Base-by-base conservation (phyloP, 2,113 vertebrate genomes). In the Chionomys nivalis region DNA sequence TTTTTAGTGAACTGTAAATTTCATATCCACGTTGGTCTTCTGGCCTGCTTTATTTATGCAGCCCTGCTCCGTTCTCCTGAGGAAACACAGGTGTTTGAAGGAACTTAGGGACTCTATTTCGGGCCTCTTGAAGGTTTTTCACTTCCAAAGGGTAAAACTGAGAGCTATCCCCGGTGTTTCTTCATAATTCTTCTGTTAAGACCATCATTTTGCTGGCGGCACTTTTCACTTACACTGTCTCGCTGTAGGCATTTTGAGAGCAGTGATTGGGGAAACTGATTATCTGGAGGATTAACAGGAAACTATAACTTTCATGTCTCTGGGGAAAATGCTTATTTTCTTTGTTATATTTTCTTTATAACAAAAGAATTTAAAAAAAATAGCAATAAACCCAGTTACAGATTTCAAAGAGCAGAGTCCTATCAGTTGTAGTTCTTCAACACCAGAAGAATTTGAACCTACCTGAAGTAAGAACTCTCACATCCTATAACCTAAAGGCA, bases 301-400 rank as follows among this genome's bases (percentile, higher is more conserved):
- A 75, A 63, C 31, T 49, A 26, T 36, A 75, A 42, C 24, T 79
- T 68, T 61, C 7, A 3, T 65, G 28, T 90, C 83, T 72, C 49
- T 14, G 88, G 5, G 52, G 49, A 28, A 94, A 90, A 89, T 85
- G 26, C 75, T 95, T 95, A 36, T 36, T 52, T 52, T 36, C 36
- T 1, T 70, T 70, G 21, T 44, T 49, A 4, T 68, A 8, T 33
- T 70, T 70, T 87, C 58, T 66, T 66, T 13, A 3, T 36, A 81
- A 96, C 55, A 2, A 87, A 93, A 95, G 49, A 86, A 94, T 52
- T 81, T 19, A 58, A 58, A 24, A 66, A 81, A 70, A 83, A 63
- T 21, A 88, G 66, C 52, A 42, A 65, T 82, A 65, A 92, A 89
- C 31, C 63, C 52, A 86, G 31, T 36, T 83, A 21, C 77, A 39